These are phyloP conservation scores for Nemoura dubitans DNA, from an alignment of 2,888 invertebrate species.

Conservation along the genomic window DNA sequence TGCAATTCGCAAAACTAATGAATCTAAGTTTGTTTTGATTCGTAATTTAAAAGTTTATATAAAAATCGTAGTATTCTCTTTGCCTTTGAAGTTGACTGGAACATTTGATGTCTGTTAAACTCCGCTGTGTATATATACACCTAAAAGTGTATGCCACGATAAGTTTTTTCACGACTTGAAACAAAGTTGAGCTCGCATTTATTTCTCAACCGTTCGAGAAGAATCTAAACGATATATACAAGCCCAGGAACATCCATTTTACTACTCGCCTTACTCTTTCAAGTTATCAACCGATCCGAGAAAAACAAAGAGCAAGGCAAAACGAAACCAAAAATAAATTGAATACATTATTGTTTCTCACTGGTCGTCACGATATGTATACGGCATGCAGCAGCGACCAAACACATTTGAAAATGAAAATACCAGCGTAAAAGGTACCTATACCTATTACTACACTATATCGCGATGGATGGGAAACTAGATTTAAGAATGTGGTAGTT, in stretches of 20 bases:
- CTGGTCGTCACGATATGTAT: not conserved
- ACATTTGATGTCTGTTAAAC: too few relatives aligned
- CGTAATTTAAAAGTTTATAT: not conserved
- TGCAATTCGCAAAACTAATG: not conserved
- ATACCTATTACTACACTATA: not conserved
- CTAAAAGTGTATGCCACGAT: not conserved
- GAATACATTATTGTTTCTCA: not conserved
- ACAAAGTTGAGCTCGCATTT: not conserved
- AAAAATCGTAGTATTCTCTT: not conserved
- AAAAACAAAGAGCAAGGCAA: not conserved
- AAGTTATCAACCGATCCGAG: not conserved
- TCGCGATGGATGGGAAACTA: not conserved
- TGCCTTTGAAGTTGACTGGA: not conserved
- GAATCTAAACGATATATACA: too few relatives aligned
- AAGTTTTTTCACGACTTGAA: not conserved
- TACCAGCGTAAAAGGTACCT: not conserved
- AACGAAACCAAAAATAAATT: not conserved
- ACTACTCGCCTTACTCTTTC: not conserved
- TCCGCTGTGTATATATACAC: too few relatives aligned
- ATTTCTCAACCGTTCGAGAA: too few relatives aligned
- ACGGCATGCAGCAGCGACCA: not conserved
- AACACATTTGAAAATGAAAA: not conserved
- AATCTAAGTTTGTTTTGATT: not conserved
- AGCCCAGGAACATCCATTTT: not conserved
- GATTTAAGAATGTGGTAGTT: not conserved